Percentiles rank a stretch among this genome's conserved stretches.
These are phyloP conservation scores for Etheostoma nigrum DNA, from an alignment of 2,797 vertebrate species.

Conservation along the genomic window DNA sequence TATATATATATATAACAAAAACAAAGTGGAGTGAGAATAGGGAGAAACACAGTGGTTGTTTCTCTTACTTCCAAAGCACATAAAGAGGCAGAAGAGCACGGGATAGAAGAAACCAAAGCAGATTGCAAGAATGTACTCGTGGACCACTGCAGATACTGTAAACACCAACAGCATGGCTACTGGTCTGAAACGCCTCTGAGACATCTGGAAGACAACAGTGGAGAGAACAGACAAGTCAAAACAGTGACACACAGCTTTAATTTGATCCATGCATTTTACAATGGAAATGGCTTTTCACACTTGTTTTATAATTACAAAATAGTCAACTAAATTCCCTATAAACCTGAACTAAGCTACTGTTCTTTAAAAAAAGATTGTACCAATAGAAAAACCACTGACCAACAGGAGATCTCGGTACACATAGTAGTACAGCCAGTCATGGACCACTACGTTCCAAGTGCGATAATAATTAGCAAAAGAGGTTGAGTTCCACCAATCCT, in stretches of 20 bases:
- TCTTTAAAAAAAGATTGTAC: not conserved
- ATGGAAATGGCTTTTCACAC: not conserved
- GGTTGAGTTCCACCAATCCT: conserved; percentile 99
- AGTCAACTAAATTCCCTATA: not conserved
- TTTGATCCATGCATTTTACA: not conserved
- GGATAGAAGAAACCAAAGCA: conserved; percentile 96
- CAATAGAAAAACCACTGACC: conserved; percentile 82
- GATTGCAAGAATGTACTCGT: conserved; percentile 91
- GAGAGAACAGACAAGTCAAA: conserved; percentile 17
- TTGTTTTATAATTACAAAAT: not conserved
- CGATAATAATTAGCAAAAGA: conserved; percentile 97
- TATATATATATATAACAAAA: conserved; percentile 2
- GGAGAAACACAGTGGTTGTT: not conserved
- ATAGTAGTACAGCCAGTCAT: conserved; percentile 98
- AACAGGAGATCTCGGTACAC: conserved; percentile 93
- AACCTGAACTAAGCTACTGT: not conserved
- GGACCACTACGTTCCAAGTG: conserved; percentile 97
- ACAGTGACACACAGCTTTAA: not conserved
- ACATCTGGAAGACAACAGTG: conserved; percentile 84
- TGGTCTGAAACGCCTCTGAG: conserved; percentile 89
- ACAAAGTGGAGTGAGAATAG: not conserved
- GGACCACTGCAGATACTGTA: conserved; percentile 91
- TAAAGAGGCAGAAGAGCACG: conserved; percentile 93
- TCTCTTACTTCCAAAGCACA: conserved; percentile 95
- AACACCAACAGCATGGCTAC: conserved; percentile 94